A percentile compares a stretch with the other conserved stretches of the same genome.
Evolutionary conservation across 2,113 vertebrate genomes (phyloP).

Genomic region (Campylomormyrus tamandua): DNA sequence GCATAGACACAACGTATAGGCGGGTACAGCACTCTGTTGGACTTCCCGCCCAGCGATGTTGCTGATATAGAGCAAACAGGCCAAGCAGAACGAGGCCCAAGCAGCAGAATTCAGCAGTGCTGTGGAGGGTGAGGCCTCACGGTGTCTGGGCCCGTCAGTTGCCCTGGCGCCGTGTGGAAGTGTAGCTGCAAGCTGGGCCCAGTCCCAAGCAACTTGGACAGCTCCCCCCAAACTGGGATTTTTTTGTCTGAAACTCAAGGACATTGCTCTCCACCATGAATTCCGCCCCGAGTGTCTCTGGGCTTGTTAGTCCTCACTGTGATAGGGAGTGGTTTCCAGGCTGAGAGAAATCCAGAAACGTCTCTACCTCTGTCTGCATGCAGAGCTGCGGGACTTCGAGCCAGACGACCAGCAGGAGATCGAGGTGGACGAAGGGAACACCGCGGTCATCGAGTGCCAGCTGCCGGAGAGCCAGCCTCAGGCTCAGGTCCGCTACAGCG

Average conservation of each 20-base stretch:
- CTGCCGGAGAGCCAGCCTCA: conserved; percentile 93
- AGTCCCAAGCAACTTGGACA: not conserved
- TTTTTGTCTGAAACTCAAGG: not conserved
- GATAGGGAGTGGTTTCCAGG: not conserved
- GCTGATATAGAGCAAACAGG: not conserved
- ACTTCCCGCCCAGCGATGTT: not conserved
- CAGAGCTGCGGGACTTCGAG: conserved; percentile 94
- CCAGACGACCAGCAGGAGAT: conserved; percentile 84
- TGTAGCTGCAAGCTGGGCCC: not conserved
- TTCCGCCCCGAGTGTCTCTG: conserved; percentile 10
- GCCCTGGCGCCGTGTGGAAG: not conserved
- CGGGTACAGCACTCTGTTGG: not conserved
- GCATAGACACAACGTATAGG: not conserved
- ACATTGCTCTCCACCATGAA: conserved; percentile 20
- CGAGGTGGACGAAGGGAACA: conserved; percentile 95
- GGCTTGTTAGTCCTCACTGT: not conserved
- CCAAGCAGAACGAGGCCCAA: not conserved
- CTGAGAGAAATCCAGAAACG: not conserved
- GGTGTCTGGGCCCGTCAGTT: not conserved
- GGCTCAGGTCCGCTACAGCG: conserved; percentile 93
- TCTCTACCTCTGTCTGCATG: not conserved
- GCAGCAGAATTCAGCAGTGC: not conserved
- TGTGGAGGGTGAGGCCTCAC: not conserved
- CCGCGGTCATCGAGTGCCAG: conserved; percentile 88
- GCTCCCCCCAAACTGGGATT: not conserved